These are phyloP conservation scores for Marmota monax DNA, from an alignment of 2,113 vertebrate species.

Conservation along the genomic window DNA sequence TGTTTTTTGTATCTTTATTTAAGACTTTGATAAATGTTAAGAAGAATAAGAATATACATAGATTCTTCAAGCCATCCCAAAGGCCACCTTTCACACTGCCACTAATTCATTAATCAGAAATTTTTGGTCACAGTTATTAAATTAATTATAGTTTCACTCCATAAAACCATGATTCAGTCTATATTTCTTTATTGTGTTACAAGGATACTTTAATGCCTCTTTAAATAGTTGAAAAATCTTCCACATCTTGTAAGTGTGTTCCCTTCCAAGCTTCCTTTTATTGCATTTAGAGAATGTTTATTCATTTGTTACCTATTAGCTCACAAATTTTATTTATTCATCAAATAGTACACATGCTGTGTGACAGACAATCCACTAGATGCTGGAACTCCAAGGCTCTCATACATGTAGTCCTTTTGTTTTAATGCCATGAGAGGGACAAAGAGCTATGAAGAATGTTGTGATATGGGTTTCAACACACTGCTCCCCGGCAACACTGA, in stretches of 20 bases:
- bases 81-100: neutral
- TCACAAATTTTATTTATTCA: slow-evolving; percentile 35
- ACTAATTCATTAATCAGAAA: slow-evolving; percentile 62
- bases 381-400: neutral
- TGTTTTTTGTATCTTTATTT: slow-evolving; percentile 49
- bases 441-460: fast-evolving
- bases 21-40: slow-evolving; percentile 36
- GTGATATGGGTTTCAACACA: fast-evolving
- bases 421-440: fast-evolving
- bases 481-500: fast-evolving
- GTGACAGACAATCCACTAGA: neutral
- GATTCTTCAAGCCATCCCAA: neutral
- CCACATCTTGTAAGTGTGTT: neutral
- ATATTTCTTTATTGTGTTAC: slow-evolving; percentile 70
- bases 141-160: slow-evolving; percentile 63
- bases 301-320: neutral
- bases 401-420: neutral
- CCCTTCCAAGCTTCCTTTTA: neutral
- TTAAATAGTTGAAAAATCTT: slow-evolving; percentile 56
- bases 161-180: slow-evolving; percentile 51
- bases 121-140: slow-evolving; percentile 64
- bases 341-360: neutral
- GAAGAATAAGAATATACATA: neutral
- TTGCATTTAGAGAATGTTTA: neutral
- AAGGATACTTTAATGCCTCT: slow-evolving; percentile 54